Conservation (phyloP, 2,888 invertebrate genomes). For the Drosophila subsilvestris region DNA sequence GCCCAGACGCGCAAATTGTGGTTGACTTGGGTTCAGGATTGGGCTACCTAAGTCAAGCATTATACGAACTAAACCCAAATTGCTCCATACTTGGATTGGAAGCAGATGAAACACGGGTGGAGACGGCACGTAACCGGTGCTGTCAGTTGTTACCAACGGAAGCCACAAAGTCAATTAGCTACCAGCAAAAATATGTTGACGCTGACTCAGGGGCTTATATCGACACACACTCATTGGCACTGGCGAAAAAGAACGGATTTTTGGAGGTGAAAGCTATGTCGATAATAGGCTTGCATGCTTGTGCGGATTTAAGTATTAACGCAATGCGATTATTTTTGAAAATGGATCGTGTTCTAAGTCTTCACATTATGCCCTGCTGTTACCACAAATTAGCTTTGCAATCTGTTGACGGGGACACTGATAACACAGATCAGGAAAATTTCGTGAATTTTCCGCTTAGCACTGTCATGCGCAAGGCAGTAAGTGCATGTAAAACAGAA, state of each 20-base stretch:
- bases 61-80: slow-evolving; percentile 86
- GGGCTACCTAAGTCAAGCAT: slow-evolving; percentile 90
- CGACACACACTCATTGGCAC: slow-evolving; percentile 83
- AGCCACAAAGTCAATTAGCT: slow-evolving; percentile 86
- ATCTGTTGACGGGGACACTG: background rate
- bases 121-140: slow-evolving; percentile 86
- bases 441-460: slow-evolving; percentile 90
- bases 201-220: slow-evolving; percentile 85
- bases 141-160: slow-evolving; percentile 85
- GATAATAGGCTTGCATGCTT: slow-evolving; percentile 90
- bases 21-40: slow-evolving; percentile 91
- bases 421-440: background rate
- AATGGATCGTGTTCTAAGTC: slow-evolving; percentile 85
- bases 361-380: slow-evolving; percentile 91
- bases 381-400: slow-evolving; percentile 88
- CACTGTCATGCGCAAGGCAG: slow-evolving; percentile 82
- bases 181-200: slow-evolving; percentile 86
- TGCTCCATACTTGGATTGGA: slow-evolving; percentile 88
- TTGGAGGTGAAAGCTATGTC: slow-evolving; percentile 45
- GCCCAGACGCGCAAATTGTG: slow-evolving; percentile 85
- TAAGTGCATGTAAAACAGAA: slow-evolving; percentile 67
- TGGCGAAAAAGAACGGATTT: slow-evolving; percentile 37
- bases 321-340: slow-evolving; percentile 88
- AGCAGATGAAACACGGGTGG: slow-evolving; percentile 86
- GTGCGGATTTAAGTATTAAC: slow-evolving; percentile 90